Base-by-base conservation (phyloP, 2,113 vertebrate genomes). In the Thermophis baileyi region DNA sequence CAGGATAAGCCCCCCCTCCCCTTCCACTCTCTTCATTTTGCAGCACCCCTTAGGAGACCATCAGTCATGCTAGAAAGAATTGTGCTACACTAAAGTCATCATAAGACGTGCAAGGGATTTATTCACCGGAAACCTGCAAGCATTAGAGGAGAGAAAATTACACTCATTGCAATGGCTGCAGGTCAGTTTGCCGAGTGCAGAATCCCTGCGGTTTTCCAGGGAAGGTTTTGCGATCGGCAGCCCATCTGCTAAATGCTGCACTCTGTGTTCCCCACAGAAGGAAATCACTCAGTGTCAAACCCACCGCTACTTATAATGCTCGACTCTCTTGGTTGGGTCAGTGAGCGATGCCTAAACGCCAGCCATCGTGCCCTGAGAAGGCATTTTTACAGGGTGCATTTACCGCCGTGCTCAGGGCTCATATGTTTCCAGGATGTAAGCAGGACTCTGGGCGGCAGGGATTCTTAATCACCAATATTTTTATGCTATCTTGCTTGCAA, bases 311-410 rank as follows among this genome's bases (percentile, higher is more conserved):
- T 81, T 81, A 81, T 81, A 22, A 40, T 40, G 69, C 69, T 81
- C 18, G 2, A 81, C 16, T 40, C 16, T 81, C 69, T 81, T 40
- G 35, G 35, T 40, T 81, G 69, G 18, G 18, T 20, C 16, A 3
- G 35, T 7, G 69, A 81, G 18, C 2, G 1, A 40, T 40, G 69
- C 35, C 35, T 40, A 40, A 20, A 22, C 2, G n/a, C n/a, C 69
- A 3, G n/a, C 69, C n/a, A 3, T 35, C 0, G 69, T 40, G 2
- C 18, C 18, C 0, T 1, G 16, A 40, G 69, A 40, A 7, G 69
- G 35, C 35, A 81, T 81, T 81, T 81, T 40, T 20, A 40, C 16
- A 40, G 16, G 16, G 35, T 9, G 3, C 69, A 40, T 22, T 81
- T 18, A 81, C 69, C 2, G 7, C 3, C 2, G 3, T 22, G 6